phyloP scores from a whole-genome alignment of 2,797 vertebrate genomes.

The Smutsia gigantea region DNA sequence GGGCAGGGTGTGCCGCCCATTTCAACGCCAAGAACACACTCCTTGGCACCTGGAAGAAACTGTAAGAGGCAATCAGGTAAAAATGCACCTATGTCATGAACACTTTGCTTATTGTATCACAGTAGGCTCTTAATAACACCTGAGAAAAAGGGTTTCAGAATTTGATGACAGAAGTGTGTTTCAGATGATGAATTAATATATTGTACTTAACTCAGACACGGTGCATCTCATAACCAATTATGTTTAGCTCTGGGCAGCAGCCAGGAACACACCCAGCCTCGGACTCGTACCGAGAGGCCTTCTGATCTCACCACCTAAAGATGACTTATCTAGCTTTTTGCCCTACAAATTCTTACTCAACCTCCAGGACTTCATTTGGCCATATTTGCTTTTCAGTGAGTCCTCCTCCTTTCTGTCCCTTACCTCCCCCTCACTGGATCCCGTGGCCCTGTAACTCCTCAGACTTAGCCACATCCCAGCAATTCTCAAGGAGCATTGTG shows the following conservation, averaged over 20 bases:
- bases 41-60: too few species aligned
- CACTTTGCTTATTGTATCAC: not conserved
- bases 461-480: accelerated
- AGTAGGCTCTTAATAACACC: not conserved
- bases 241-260: not conserved
- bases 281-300: not conserved
- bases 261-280: not conserved
- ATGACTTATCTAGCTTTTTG: not conserved
- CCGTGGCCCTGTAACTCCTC: not conserved
- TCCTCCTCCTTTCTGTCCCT: not conserved
- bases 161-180: not conserved
- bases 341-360: not conserved
- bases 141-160: not conserved
- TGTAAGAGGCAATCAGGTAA: not conserved
- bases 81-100: not conserved
- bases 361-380: not conserved
- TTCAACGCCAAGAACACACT: not conserved
- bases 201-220: not conserved
- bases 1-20: accelerated
- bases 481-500: accelerated
- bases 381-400: not conserved
- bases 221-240: not conserved
- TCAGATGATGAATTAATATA: not conserved
- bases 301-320: not conserved
- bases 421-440: not conserved